Evolutionary conservation across 2,797 vertebrate genomes (phyloP), one percentile per base, ranked within the genome.

Genomic region (Halcyon badia): DNA sequence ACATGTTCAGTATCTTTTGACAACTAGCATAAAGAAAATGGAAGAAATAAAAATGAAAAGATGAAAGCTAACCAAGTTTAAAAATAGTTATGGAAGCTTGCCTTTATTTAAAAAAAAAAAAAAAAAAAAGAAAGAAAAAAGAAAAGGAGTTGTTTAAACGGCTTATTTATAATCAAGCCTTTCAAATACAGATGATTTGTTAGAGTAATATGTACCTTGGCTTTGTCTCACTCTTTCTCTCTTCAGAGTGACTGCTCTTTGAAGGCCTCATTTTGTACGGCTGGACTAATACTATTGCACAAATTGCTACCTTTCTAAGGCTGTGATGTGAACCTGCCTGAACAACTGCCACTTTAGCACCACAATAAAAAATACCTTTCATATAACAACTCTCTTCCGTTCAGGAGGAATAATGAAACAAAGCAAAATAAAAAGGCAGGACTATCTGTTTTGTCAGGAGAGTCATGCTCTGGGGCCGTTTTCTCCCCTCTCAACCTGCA

Each of bases 251-350:
- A 77, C 73, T 87, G 87, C 37, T 85, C 48, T 78, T 85, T 81
- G 91, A 81, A 84, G 89, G 83, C 78, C 60, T 87, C 86, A 57
- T 80, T 93, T 93, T 33, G 58, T 73, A 82, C 3, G 14, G 62
- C 69, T 82, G 87, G 92, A 76, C 94, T 92, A 95, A 97, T 61
- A 62, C 44, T 87, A 87, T 69, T 79, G 91, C 68, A 89, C 77
- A 95, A 97, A 97, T 94, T 97, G 96, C 71, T 95, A 77, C 80
- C 77, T 94, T 97, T 86, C 2, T 8, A 85, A 83, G 71, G 66
- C 81, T 81, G n/a, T 41, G 75, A 95, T 91, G 94, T 76, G 69
- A 93, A 93, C 75, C 62, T 76, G 69, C 86, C 91, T 79, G 57
- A 93, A 81, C 66, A 95, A 91, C 70, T 90, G 87, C 85, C 87